Percentiles rank a stretch among this genome's conserved stretches.
Conservation (phyloP, 2,113 vertebrate species). For the Hippoglossus stenolepis region DNA sequence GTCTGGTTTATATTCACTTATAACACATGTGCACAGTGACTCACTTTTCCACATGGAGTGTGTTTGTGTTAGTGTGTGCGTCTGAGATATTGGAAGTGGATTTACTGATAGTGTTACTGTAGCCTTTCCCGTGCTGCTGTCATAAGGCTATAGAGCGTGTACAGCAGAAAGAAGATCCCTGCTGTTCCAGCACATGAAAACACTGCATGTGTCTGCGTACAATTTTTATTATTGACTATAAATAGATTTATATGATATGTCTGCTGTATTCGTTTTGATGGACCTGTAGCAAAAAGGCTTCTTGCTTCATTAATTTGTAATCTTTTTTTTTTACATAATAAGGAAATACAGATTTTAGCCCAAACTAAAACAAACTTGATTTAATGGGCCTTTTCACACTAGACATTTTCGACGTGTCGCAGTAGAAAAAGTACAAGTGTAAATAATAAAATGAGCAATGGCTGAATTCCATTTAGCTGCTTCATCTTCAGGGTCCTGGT, state of each 20-base stretch:
- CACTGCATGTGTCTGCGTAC: not conserved
- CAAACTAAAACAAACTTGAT: too few species aligned
- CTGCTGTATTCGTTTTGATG: too few species aligned
- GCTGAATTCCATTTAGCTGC: too few species aligned
- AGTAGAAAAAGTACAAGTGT: too few species aligned
- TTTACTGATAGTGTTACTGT: slow-evolving; percentile 28
- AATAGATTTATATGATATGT: not conserved
- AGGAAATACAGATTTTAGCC: too few species aligned
- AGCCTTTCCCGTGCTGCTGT: slow-evolving; percentile 8
- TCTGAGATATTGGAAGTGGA: not conserved
- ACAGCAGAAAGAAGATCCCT: slow-evolving; percentile 39
- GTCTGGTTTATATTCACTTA: not conserved
- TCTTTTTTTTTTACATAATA: too few species aligned
- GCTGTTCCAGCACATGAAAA: slow-evolving; percentile 17
- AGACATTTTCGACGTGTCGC: not conserved
- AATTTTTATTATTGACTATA: not conserved
- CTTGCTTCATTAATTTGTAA: too few species aligned
- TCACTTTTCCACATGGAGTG: not conserved
- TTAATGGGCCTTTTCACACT: not conserved
- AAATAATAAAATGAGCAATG: too few species aligned
- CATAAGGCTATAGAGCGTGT: slow-evolving; percentile 25
- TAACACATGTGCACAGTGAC: too few species aligned
- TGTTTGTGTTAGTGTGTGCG: not conserved
- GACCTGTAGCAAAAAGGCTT: too few species aligned
- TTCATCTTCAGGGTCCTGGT: too few species aligned